phyloP scores from a whole-genome alignment of 2,888 invertebrate genomes.

The Eupithecia inturbata region DNA sequence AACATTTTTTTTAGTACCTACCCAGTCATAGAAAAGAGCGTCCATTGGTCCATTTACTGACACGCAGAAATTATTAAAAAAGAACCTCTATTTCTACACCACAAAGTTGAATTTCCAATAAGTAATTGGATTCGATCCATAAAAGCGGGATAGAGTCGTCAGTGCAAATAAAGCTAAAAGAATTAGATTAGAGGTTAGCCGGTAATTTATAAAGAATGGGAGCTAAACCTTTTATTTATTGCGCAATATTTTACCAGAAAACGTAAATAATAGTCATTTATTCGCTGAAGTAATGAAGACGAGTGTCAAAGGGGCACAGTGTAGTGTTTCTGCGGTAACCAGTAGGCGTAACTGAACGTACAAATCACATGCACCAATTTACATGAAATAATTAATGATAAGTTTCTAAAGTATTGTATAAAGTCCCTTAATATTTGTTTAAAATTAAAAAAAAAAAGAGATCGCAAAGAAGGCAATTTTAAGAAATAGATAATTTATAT shows the following conservation, averaged over 20 bases:
- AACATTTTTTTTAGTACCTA: no score
- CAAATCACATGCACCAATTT: no score
- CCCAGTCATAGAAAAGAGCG: no score
- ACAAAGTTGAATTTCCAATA: neutral
- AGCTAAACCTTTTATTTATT: conserved; percentile 20
- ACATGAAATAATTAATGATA: no score
- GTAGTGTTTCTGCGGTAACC: neutral
- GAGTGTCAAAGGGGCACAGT: neutral
- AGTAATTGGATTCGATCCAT: neutral
- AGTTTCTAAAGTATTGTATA: no score
- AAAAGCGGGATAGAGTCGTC: conserved; percentile 8
- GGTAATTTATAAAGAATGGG: conserved; percentile 16
- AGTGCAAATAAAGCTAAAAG: conserved; percentile 5
- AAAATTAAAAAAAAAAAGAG: no score
- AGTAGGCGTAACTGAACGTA: no score
- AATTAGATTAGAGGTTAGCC: neutral
- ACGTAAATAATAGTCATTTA: conserved; percentile 13
- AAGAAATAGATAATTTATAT: no score
- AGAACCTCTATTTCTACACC: neutral
- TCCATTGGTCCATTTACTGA: no score
- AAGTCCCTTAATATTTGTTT: no score
- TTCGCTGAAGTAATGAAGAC: conserved; percentile 11
- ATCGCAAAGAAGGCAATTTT: no score
- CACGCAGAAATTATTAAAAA: neutral
- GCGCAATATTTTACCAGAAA: conserved; percentile 19